These are phyloP conservation scores for Microcebus lehilahytsara DNA, from an alignment of 2,113 vertebrate species.

Conservation along the genomic window DNA sequence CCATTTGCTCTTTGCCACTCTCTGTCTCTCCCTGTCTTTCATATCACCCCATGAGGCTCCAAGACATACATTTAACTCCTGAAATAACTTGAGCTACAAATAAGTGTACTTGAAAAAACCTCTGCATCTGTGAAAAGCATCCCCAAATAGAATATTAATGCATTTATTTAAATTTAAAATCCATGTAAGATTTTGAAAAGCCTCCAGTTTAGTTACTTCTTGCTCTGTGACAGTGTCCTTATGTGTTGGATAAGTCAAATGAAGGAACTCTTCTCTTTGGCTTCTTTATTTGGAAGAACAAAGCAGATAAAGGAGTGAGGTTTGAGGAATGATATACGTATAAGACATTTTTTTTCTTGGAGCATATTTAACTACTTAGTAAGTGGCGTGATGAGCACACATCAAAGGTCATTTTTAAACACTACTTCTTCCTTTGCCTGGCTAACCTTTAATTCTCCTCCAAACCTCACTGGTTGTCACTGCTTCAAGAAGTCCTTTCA, in stretches of 20 bases:
- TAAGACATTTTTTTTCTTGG: not conserved
- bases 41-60: not conserved
- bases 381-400: not conserved
- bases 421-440: not conserved
- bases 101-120: not conserved
- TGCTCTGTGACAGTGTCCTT: not conserved
- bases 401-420: conserved; percentile 1
- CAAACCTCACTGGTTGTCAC: not conserved
- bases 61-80: conserved; percentile 39
- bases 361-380: not conserved
- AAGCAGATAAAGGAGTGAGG: not conserved
- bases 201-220: conserved; percentile 1
- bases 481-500: not conserved
- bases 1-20: conserved; percentile 24
- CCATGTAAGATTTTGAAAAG: conserved; percentile 18
- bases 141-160: conserved; percentile 26
- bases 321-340: not conserved
- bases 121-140: conserved; percentile 4
- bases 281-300: conserved; percentile 20
- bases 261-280: not conserved
- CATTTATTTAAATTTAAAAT: conserved; percentile 61
- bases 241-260: not conserved
- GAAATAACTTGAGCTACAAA: conserved; percentile 48
- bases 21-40: not conserved
- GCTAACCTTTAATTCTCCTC: not conserved